Evolutionary conservation across 1,140 invertebrate genomes (phyloP).

Genomic region (Pararge aegeria): DNA sequence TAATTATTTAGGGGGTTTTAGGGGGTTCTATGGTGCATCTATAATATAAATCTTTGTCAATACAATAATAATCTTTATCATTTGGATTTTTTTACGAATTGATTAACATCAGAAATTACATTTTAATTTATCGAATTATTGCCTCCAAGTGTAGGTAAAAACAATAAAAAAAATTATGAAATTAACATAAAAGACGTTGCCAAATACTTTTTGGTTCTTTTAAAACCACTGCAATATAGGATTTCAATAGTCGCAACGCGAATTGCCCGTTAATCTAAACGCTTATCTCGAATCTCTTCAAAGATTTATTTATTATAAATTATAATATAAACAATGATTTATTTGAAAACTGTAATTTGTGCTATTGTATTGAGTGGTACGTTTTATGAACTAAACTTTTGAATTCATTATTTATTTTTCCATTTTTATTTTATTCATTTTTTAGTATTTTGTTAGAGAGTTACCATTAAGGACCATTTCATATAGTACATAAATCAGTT

Average conservation of each 20-base stretch:
- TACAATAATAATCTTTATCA: too few relatives aligned
- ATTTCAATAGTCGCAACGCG: neutral
- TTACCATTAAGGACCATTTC: constrained; percentile 11
- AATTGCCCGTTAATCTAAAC: constrained; percentile 6
- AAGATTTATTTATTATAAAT: constrained; percentile 5
- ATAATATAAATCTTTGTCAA: too few relatives aligned
- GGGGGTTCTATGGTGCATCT: too few relatives aligned
- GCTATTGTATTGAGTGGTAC: neutral
- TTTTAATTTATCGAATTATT: too few relatives aligned
- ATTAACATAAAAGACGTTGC: too few relatives aligned
- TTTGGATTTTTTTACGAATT: too few relatives aligned
- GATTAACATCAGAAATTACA: too few relatives aligned
- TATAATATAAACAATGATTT: constrained; percentile 2
- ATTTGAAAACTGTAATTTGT: constrained; percentile 12
- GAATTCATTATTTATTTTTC: neutral
- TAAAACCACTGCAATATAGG: too few relatives aligned
- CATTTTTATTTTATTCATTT: neutral
- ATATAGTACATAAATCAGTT: neutral
- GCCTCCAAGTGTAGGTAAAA: too few relatives aligned
- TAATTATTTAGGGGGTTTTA: too few relatives aligned
- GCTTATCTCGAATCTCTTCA: constrained; percentile 26
- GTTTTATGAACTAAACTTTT: neutral
- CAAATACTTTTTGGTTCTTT: too few relatives aligned
- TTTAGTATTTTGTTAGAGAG: neutral
- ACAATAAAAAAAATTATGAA: too few relatives aligned